A percentile compares a stretch with the other conserved stretches of the same genome.
Evolutionary conservation across 2,888 invertebrate species (phyloP).

Genomic region (Platycnemis pennipes): DNA sequence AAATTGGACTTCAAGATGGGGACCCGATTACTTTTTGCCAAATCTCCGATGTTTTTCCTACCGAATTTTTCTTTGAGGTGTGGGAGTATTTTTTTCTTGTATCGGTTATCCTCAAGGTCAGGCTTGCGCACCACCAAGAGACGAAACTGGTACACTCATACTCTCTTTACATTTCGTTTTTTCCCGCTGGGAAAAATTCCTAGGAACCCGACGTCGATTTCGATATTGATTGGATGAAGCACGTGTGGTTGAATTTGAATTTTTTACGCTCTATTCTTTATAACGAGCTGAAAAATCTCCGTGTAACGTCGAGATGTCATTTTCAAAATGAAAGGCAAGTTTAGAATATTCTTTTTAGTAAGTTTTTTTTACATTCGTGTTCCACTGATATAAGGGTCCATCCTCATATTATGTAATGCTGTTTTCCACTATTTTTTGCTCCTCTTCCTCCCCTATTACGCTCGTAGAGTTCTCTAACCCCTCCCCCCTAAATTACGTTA

Average conservation of each 20-base stretch:
- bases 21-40: background rate
- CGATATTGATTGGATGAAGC: background rate
- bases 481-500: too few relatives aligned
- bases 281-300: too few relatives aligned
- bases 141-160: background rate
- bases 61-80: background rate
- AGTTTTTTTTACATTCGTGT: too few relatives aligned
- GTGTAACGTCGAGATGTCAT: too few relatives aligned
- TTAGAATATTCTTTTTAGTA: too few relatives aligned
- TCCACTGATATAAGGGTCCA: too few relatives aligned
- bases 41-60: background rate
- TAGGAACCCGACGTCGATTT: background rate
- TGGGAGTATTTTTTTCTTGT: background rate
- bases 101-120: conserved; percentile 9
- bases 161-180: background rate
- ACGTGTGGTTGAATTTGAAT: background rate
- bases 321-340: too few relatives aligned
- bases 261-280: too few relatives aligned
- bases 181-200: background rate
- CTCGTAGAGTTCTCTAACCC: too few relatives aligned
- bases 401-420: too few relatives aligned
- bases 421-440: too few relatives aligned
- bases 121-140: background rate
- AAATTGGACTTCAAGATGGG: background rate
- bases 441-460: too few relatives aligned